Evolutionary conservation across 2,113 vertebrate genomes (phyloP), one percentile per base, ranked within the genome.

Genomic region (Polyodon spathula): DNA sequence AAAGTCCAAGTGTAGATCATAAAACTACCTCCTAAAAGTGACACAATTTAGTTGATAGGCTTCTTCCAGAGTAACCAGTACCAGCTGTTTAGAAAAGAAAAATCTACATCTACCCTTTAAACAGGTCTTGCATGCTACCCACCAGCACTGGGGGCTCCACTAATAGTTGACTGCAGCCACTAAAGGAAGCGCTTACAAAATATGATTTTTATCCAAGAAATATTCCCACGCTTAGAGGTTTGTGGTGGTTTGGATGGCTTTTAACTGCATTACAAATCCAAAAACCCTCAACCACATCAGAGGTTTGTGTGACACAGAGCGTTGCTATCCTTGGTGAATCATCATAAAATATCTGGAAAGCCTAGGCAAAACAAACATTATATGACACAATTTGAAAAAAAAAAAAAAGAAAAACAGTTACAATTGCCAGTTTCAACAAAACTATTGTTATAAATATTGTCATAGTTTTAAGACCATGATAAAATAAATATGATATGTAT

Each of bases 261-360:
- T 55, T 37, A 55, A 55, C 53, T 16, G 37, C 53, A 55, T 55
- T 50, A 50, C 48, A 55, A 27, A 55, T 55, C 17, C 37, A 55
- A 10, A 55, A 37, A 4, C 37, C 17, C 7, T n/a, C 17, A 38
- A 16, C 53, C 53, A 55, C 37, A 55, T 37, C 16, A 55, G 16
- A 38, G 37, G 53, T 5, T 50, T 44, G 7, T 44, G 2, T 44
- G 11, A 11, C 53, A 55, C 27, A 16, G 37, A 55, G 4, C 3
- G 12, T 17, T 37, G 10, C 3, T 55, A 38, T 55, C 53, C 51
- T 17, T 55, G 37, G 8, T 27, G 15, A 55, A 17, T 38, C 7
- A 55, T 55, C 4, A 4, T 55, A 37, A 55, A 50, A 11, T 50
- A 6, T 10, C 48, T 50, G 48, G 48, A n/a, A 50, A 50, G 48